Conservation (phyloP, 2,797 vertebrate genomes). For the Rhinogobio ventralis region DNA sequence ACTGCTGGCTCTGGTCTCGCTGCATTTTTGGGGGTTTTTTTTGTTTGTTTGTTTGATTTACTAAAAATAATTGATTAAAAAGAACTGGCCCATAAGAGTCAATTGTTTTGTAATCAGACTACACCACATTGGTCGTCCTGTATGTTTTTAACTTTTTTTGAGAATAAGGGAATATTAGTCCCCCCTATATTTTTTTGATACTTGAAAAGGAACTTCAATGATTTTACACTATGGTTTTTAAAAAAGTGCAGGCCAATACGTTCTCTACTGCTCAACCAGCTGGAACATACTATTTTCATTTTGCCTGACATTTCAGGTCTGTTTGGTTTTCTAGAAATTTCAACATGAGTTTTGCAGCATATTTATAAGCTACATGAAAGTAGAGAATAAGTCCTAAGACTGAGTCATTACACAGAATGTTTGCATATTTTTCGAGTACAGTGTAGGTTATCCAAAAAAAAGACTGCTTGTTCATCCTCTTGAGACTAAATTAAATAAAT, state of each 20-base stretch:
- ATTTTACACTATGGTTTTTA: background rate
- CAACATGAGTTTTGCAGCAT: background rate
- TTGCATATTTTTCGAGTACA: background rate
- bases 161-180: background rate
- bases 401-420: slow-evolving; percentile 6
- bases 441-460: background rate
- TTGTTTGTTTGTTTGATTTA: background rate
- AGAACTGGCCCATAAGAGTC: too few relatives aligned
- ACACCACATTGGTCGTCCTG: background rate
- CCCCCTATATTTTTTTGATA: background rate
- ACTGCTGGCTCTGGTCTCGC: too few relatives aligned
- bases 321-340: background rate
- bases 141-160: background rate
- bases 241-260: background rate
- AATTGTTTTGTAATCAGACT: background rate
- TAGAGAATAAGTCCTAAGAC: background rate
- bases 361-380: slow-evolving; percentile 2
- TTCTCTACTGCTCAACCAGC: background rate
- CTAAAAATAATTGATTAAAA: background rate
- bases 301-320: background rate
- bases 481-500: background rate
- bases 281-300: background rate
- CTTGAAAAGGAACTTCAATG: background rate
- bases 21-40: background rate
- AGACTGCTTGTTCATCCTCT: background rate